Conservation (phyloP, 2,797 vertebrate genomes). For the Galagoides demidoff region DNA sequence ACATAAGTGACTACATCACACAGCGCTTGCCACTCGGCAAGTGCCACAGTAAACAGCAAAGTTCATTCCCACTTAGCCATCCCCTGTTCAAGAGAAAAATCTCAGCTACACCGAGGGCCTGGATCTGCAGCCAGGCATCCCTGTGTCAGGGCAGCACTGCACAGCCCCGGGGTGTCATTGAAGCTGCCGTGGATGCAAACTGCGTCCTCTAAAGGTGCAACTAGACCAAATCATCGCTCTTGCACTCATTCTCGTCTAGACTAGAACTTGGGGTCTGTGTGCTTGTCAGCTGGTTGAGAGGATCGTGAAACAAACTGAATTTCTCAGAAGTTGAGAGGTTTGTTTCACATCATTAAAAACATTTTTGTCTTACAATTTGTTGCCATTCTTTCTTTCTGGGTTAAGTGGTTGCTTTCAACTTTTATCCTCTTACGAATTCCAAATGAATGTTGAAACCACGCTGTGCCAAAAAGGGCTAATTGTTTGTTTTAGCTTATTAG, state of each 20-base stretch:
- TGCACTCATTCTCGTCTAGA: neutral
- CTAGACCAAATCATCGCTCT: neutral
- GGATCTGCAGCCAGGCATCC: neutral
- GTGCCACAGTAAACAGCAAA: neutral
- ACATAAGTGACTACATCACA: neutral
- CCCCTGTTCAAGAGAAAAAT: neutral
- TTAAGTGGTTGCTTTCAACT: neutral
- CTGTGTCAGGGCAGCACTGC: neutral
- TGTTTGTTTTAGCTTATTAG: slow-evolving; percentile 74
- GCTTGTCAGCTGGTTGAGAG: neutral
- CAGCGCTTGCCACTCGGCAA: neutral
- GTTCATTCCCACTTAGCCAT: neutral
- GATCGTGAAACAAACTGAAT: neutral
- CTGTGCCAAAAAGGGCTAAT: slow-evolving; percentile 60
- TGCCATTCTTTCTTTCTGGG: neutral
- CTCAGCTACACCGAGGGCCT: neutral
- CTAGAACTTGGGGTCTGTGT: neutral
- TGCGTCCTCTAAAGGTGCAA: neutral
- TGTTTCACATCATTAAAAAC: slow-evolving; percentile 32
- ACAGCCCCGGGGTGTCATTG: neutral
- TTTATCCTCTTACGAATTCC: slow-evolving; percentile 35
- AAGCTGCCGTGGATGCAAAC: neutral
- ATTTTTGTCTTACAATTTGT: slow-evolving; percentile 24
- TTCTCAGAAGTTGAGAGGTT: slow-evolving; percentile 34
- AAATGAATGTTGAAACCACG: slow-evolving; percentile 37